Conservation (phyloP, 2,888 invertebrate species). For the Drepana falcataria region DNA sequence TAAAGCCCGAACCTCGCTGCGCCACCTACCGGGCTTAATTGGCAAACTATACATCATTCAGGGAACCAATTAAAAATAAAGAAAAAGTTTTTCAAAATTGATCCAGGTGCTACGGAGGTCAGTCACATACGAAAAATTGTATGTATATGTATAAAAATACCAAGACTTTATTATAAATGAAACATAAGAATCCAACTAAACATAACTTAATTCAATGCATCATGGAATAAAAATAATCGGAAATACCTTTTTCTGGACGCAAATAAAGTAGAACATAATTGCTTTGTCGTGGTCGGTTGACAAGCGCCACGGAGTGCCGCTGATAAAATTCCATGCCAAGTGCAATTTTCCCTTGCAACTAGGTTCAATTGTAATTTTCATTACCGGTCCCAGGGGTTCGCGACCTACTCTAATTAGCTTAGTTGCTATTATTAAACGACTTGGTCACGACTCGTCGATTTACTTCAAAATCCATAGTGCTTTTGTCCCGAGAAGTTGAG, state of each 20-base stretch:
- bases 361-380: conserved; percentile 73
- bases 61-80: no score
- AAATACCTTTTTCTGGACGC: conserved; percentile 20
- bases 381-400: conserved; percentile 68
- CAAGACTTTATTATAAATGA: no score
- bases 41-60: no score
- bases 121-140: no score
- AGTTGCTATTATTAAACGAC: conserved; percentile 74
- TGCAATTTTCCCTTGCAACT: conserved; percentile 65
- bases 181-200: no score
- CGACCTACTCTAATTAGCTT: conserved; percentile 75
- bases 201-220: no score
- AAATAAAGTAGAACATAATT: conserved; percentile 31
- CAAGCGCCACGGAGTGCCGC: conserved; percentile 24
- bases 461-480: conserved; percentile 63
- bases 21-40: no score
- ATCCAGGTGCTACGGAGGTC: no score
- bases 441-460: conserved; percentile 72
- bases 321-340: conserved; percentile 57
- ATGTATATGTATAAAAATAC: no score
- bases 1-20: no score
- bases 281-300: conserved; percentile 24
- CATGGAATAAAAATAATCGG: conserved; percentile 5
- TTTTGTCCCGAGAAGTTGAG: conserved; percentile 59
- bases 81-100: no score